These are phyloP conservation scores for Lymantria monacha DNA, from an alignment of 2,888 invertebrate genomes.

Conservation along the genomic window DNA sequence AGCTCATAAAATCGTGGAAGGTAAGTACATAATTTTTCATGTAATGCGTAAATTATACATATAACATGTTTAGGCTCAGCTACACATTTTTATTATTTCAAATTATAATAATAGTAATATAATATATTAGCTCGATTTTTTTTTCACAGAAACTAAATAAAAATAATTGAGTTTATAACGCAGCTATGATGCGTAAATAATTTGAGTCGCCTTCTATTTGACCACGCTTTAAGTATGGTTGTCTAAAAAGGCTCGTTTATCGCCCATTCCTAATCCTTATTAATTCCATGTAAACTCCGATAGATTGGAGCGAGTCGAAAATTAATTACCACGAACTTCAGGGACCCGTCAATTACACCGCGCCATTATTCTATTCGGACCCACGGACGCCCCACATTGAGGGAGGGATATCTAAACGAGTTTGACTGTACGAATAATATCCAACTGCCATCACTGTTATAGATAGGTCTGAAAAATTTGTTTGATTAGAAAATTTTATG, in stretches of 20 bases:
- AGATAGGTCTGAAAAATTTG: slow-evolving; percentile 2
- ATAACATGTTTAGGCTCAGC: too few species aligned
- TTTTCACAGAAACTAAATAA: too few species aligned
- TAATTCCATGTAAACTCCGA: slow-evolving; percentile 45
- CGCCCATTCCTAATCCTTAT: slow-evolving; percentile 27
- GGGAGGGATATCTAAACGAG: slow-evolving; percentile 24
- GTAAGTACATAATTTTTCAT: too few species aligned
- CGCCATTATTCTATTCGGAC: slow-evolving; percentile 51
- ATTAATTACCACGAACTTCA: slow-evolving; percentile 60
- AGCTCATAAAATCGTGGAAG: not conserved
- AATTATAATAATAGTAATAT: too few species aligned
- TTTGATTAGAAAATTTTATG: slow-evolving; percentile 1
- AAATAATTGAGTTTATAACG: too few species aligned
- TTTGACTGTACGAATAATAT: slow-evolving; percentile 21
- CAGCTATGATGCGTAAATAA: too few species aligned
- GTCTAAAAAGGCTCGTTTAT: slow-evolving; percentile 27
- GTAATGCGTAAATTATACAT: too few species aligned
- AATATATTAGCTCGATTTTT: too few species aligned
- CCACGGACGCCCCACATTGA: slow-evolving; percentile 33
- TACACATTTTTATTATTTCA: too few species aligned
- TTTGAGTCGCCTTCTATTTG: too few species aligned
- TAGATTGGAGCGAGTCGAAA: slow-evolving; percentile 48
- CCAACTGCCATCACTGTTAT: slow-evolving; percentile 6
- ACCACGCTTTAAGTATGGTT: slow-evolving; percentile 11
- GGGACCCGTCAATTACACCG: slow-evolving; percentile 56